Percentiles rank a stretch among this genome's conserved stretches.
These are phyloP conservation scores for Sclerurus mexicanus DNA, from an alignment of 2,113 vertebrate species.

Conservation along the genomic window DNA sequence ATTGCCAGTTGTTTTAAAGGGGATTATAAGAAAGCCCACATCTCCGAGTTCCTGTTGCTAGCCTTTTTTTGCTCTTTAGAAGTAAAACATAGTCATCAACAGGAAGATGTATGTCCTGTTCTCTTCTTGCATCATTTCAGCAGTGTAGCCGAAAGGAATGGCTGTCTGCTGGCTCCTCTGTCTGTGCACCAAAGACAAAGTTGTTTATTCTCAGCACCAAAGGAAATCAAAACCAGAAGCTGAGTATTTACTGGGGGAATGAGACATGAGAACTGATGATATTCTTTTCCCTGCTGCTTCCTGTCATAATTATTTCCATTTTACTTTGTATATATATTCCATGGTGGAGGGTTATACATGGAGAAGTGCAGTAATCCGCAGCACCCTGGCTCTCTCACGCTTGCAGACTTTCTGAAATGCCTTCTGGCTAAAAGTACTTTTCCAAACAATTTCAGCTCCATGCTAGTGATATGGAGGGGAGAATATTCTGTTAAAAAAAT, in stretches of 20 bases:
- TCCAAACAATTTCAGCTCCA: not conserved
- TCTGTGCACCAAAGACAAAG: not conserved
- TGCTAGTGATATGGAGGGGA: not conserved
- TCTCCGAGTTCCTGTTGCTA: not conserved
- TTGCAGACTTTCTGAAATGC: not conserved
- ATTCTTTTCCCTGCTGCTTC: not conserved
- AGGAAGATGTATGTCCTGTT: not conserved
- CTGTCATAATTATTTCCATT: constrained; percentile 13
- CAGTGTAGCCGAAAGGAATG: not conserved
- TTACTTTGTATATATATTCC: not conserved
- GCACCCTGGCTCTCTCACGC: rapidly evolving
- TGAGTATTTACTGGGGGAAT: not conserved
- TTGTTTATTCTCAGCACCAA: not conserved
- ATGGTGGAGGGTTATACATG: not conserved
- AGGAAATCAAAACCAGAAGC: constrained; percentile 34
- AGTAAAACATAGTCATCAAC: not conserved
- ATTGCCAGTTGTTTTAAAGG: not conserved
- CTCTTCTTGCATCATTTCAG: not conserved
- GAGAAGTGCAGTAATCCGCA: not conserved
- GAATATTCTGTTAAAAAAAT: not conserved
- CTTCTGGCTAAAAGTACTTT: not conserved
- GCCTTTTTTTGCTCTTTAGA: not conserved
- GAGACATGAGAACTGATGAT: not conserved
- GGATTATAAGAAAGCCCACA: not conserved
- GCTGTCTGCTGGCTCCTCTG: not conserved